A percentile compares a stretch with the other conserved stretches of the same genome.
Conservation (phyloP, 2,888 invertebrate genomes). For the Meganola albula region DNA sequence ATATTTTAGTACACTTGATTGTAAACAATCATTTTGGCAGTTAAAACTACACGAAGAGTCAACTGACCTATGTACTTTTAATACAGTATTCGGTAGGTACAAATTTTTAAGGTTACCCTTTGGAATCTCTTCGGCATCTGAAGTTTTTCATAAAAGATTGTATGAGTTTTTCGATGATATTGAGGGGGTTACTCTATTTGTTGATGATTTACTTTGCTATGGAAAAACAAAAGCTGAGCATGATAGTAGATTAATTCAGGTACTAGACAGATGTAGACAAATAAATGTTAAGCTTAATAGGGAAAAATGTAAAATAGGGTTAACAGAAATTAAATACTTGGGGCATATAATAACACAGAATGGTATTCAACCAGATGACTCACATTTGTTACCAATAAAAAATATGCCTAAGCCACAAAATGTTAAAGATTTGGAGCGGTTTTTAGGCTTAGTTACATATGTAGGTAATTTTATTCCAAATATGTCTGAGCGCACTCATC, state of each 20-base stretch:
- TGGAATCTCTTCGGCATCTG: slow-evolving; percentile 22
- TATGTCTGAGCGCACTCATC: slow-evolving; percentile 18
- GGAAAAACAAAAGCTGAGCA: slow-evolving; percentile 7
- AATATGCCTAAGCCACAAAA: slow-evolving; percentile 22
- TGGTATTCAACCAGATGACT: slow-evolving; percentile 19
- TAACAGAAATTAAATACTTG: slow-evolving; percentile 17
- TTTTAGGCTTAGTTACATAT: slow-evolving; percentile 25
- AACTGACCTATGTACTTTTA: slow-evolving; percentile 19
- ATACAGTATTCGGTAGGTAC: slow-evolving; percentile 20
- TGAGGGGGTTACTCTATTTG: slow-evolving; percentile 16
- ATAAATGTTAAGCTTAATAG: slow-evolving; percentile 21
- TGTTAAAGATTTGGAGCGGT: slow-evolving; percentile 19
- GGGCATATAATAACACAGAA: slow-evolving; percentile 17
- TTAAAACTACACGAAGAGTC: slow-evolving; percentile 11
- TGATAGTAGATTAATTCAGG: slow-evolving; percentile 8
- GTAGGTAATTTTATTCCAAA: slow-evolving; percentile 22
- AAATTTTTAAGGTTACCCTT: slow-evolving; percentile 22
- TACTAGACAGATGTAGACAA: slow-evolving; percentile 14
- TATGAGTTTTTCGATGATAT: slow-evolving; percentile 17
- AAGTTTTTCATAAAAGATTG: slow-evolving; percentile 23
- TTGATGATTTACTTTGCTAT: slow-evolving; percentile 10
- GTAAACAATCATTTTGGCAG: slow-evolving; percentile 17
- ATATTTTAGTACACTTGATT: neutral
- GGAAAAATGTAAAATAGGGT: slow-evolving; percentile 18
- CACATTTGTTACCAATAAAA: slow-evolving; percentile 16